Conservation (phyloP, 2,113 vertebrate species). For the Podocnemis expansa region DNA sequence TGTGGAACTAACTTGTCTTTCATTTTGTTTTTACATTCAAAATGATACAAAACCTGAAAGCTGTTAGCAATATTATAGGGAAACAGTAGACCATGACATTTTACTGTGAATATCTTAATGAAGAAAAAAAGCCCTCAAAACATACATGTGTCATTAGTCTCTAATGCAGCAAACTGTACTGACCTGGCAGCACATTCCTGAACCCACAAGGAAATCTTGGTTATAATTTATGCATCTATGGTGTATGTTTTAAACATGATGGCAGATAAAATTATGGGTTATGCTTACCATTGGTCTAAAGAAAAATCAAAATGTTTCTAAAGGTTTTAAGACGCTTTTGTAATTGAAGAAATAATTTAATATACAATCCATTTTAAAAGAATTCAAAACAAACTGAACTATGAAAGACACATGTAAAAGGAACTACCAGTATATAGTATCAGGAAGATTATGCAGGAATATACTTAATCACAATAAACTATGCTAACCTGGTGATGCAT, state of each 20-base stretch:
- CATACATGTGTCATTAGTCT: not conserved
- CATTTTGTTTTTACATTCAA: not conserved
- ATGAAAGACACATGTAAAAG: not conserved
- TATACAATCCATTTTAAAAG: not conserved
- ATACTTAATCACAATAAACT: not conserved
- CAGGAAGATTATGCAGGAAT: not conserved
- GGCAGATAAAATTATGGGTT: not conserved
- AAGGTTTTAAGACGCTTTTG: not conserved
- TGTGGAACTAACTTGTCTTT: not conserved
- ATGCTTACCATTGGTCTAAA: not conserved
- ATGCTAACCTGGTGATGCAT: not conserved
- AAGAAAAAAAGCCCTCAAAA: not conserved
- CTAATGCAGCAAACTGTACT: not conserved
- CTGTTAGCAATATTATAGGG: not conserved
- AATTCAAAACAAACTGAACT: not conserved
- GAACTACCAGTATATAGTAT: not conserved
- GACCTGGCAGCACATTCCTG: not conserved
- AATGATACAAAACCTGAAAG: not conserved
- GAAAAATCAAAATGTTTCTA: not conserved
- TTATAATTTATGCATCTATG: not conserved
- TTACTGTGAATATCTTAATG: not conserved
- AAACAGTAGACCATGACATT: not conserved
- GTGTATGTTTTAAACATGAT: not conserved
- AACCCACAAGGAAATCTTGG: not conserved
- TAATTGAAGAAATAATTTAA: not conserved